Conservation (phyloP, 92 coral and sea anemone genomes). For the Parazoanthus darwini region DNA sequence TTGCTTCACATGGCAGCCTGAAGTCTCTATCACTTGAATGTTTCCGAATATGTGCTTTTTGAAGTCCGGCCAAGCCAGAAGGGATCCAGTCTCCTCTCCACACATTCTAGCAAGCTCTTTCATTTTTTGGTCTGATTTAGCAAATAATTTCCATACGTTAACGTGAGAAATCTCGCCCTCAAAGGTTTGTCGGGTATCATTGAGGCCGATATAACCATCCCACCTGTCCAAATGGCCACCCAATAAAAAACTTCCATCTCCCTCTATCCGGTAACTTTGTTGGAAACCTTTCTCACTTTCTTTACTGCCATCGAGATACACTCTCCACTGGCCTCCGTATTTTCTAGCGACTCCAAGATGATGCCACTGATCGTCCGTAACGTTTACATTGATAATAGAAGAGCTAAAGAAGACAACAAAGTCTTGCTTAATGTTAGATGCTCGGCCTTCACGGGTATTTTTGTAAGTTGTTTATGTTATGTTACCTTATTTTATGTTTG, state of each 20-base stretch:
- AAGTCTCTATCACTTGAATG: not conserved
- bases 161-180: slow-evolving; percentile 15
- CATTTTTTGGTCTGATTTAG: not conserved
- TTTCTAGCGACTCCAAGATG: not conserved
- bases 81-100: not conserved
- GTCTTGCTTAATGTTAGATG: too few species aligned
- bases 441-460: too few species aligned
- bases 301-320: not conserved
- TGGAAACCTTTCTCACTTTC: not conserved
- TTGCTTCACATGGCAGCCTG: slow-evolving; percentile 1
- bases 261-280: not conserved
- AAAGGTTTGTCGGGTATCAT: not conserved
- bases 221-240: not conserved
- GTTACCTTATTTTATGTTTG: too few species aligned
- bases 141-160: not conserved
- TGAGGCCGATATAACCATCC: not conserved
- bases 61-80: slow-evolving; percentile 15
- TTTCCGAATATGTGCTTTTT: not conserved
- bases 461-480: too few species aligned
- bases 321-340: not conserved
- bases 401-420: not conserved
- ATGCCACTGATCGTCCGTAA: not conserved
- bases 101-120: not conserved
- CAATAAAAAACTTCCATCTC: not conserved
- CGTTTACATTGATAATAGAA: not conserved